Conservation (phyloP, 2,888 invertebrate genomes). For the Oscheius sp. region DNA sequence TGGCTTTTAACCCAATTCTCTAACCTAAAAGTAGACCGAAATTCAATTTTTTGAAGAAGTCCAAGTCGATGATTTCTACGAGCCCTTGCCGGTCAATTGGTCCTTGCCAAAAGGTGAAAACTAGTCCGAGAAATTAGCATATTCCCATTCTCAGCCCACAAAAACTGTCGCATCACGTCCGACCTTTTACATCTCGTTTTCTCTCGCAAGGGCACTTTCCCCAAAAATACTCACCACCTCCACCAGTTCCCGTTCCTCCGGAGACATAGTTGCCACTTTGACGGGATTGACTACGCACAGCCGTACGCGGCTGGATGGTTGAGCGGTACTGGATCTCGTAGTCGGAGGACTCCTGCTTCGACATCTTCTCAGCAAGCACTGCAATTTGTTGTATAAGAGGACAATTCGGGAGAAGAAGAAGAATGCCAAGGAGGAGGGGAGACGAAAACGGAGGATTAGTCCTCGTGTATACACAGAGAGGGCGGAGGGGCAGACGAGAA, state of each 20-base stretch:
- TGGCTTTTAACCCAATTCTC: no score
- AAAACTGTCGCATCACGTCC: no score
- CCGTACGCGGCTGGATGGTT: conserved; percentile 67
- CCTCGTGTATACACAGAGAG: no score
- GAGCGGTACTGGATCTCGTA: conserved; percentile 66
- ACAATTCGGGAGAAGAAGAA: conserved; percentile 19
- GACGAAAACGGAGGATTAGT: neutral
- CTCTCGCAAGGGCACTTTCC: neutral
- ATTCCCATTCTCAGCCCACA: no score
- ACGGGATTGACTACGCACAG: conserved; percentile 59
- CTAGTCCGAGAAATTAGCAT: neutral
- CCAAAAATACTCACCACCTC: conserved; percentile 52
- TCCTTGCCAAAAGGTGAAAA: neutral
- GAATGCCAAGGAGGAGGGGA: conserved; percentile 3
- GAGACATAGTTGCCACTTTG: conserved; percentile 60
- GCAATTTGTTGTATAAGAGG: conserved; percentile 9
- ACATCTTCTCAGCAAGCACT: conserved; percentile 15
- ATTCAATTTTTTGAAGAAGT: no score
- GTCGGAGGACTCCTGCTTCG: conserved; percentile 52
- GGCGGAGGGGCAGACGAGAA: neutral
- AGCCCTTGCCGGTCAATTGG: no score
- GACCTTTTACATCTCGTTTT: neutral
- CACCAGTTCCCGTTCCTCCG: conserved; percentile 57
- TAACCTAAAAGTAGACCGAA: no score
- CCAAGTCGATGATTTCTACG: no score